A percentile compares a stretch with the other conserved stretches of the same genome.
Evolutionary conservation across 2,888 invertebrate species (phyloP).

Genomic region (Pyrrhosoma nymphula): DNA sequence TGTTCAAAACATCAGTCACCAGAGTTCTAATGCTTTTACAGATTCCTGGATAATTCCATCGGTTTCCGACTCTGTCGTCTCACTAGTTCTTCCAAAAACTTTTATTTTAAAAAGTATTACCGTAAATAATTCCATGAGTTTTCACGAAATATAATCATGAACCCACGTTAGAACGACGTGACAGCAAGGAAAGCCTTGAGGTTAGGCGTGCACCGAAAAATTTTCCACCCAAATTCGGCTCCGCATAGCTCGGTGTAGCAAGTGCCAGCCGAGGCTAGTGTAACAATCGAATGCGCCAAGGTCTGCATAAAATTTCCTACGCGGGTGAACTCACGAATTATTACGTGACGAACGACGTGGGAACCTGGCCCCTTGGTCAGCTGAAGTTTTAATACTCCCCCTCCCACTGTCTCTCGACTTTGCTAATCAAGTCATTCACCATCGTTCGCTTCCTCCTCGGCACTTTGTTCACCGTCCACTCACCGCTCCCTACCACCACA

Average conservation of each 20-base stretch:
- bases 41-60: too few species aligned
- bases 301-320: neutral
- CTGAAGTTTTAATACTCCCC: neutral
- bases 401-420: neutral
- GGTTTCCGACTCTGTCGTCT: too few species aligned
- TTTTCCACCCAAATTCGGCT: neutral
- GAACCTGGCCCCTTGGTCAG: slow-evolving; percentile 18
- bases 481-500: neutral
- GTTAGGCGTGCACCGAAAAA: neutral
- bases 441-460: neutral
- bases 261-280: neutral
- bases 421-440: neutral
- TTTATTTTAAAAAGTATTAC: too few species aligned
- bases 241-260: neutral
- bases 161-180: too few species aligned
- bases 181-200: neutral
- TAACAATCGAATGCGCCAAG: slow-evolving; percentile 17
- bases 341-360: slow-evolving; percentile 33
- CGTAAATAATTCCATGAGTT: too few species aligned
- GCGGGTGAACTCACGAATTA: slow-evolving; percentile 17
- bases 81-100: too few species aligned
- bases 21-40: too few species aligned
- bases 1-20: too few species aligned
- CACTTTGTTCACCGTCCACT: neutral
- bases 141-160: too few species aligned